A percentile compares a stretch with the other conserved stretches of the same genome.
These are phyloP conservation scores for Hyposoter dolosus DNA, from an alignment of 2,888 invertebrate genomes.

Conservation along the genomic window DNA sequence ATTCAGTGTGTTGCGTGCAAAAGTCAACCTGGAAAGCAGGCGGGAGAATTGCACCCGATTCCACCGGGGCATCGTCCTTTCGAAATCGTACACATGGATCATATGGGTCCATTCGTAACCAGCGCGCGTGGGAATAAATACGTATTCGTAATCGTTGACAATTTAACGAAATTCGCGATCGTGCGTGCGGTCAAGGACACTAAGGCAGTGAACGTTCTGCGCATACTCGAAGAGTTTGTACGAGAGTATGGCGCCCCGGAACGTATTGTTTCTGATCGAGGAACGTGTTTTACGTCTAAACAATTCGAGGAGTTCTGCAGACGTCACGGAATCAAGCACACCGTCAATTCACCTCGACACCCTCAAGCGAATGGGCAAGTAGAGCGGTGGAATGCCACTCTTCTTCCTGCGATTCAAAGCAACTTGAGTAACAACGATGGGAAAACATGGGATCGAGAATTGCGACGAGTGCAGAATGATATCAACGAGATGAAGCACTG, in stretches of 20 bases:
- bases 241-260: constrained; percentile 50
- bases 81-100: constrained; percentile 55
- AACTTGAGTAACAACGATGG: background rate
- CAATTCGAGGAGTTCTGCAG: constrained; percentile 34
- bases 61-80: constrained; percentile 60
- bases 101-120: constrained; percentile 66
- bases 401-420: constrained; percentile 52
- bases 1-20: background rate
- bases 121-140: constrained; percentile 55
- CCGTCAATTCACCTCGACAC: constrained; percentile 62
- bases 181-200: constrained; percentile 13
- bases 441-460: background rate
- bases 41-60: constrained; percentile 69
- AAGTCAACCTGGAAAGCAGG: constrained; percentile 47
- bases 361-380: constrained; percentile 66
- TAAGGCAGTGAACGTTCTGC: constrained; percentile 3
- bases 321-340: constrained; percentile 51
- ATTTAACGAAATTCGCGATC: constrained; percentile 22
- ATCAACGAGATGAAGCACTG: background rate
- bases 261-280: constrained; percentile 65
- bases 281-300: constrained; percentile 58
- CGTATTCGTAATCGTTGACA: constrained; percentile 64
- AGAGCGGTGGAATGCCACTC: constrained; percentile 60
- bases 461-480: background rate
- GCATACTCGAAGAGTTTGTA: constrained; percentile 56